Conservation (phyloP, 2,113 vertebrate species). For the Plestiodon gilberti region DNA sequence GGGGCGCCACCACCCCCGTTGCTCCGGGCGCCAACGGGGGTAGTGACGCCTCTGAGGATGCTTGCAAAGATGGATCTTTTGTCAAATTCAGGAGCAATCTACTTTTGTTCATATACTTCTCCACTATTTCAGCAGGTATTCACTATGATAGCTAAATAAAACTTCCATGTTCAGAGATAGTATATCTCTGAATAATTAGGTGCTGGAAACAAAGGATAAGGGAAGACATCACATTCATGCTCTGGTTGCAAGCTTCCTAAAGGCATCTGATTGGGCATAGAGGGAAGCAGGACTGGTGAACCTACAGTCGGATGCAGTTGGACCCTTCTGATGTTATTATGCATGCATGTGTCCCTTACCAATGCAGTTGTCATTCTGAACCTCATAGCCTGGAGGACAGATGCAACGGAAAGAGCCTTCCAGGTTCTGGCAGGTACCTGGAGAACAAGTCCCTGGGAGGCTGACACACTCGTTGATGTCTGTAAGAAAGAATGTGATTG, state of each 20-base stretch:
- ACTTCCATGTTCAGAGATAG: neutral
- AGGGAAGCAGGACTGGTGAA: neutral
- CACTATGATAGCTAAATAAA: neutral
- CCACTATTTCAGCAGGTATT: no score
- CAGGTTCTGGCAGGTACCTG: constrained; percentile 93
- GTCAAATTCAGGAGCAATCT: no score
- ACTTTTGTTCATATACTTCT: no score
- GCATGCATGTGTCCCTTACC: constrained; percentile 72
- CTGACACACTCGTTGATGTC: constrained; percentile 92
- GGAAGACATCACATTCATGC: neutral
- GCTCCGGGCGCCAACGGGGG: no score
- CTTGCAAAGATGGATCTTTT: no score
- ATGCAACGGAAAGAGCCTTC: constrained; percentile 95
- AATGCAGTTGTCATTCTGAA: constrained; percentile 91
- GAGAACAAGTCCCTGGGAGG: constrained; percentile 86
- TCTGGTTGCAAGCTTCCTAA: neutral
- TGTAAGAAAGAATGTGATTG: constrained; percentile 44
- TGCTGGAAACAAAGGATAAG: no score
- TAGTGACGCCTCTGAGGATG: no score
- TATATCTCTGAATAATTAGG: neutral
- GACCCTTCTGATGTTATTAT: neutral
- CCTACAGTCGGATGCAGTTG: neutral
- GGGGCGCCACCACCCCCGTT: no score
- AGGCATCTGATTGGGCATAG: neutral
- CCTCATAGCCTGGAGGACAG: constrained; percentile 89